Evolutionary conservation across 2,113 vertebrate genomes (phyloP), one percentile per base, ranked within the genome.

Genomic region (Artemisiospiza belli): DNA sequence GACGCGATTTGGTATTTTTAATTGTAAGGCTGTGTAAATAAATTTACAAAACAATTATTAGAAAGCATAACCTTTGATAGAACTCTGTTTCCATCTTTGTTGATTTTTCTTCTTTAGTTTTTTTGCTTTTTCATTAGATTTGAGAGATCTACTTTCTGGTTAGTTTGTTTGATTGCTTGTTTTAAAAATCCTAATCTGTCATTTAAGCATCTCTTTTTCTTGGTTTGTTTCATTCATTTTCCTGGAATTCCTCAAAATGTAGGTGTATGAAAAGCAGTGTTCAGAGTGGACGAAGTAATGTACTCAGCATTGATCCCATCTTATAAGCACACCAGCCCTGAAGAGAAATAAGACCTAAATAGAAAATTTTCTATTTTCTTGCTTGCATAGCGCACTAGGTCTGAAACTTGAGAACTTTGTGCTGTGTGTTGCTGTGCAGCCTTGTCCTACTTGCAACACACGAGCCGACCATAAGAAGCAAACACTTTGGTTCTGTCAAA

Each of bases 281-380:
- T 82, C 27, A 46, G 49, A 78, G 22, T 16, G 19, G 49, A 67
- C 35, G 82, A 75, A 63, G 13, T 64, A 23, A 46, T 9, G 6
- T 39, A 37, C 10, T 44, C 11, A 54, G 8, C 2, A 1, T 3
- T 55, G 51, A 51, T 62, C 51, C 35, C 12, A 33, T 39, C 49
- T 57, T 76, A 21, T 61, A 82, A 85, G 39, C 66, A 24, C 49
- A 82, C 10, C 17, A 77, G 20, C 20, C n/a, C 37, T n/a, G 28
- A 30, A 83, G 41, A 79, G 66, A 89, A 92, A 63, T 61, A 77
- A 93, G 77, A 86, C 39, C 47, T 47, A 39, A 93, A 35, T 2
- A 74, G 28, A 12, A 28, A 33, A 41, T 92, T 87, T 87, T 31
- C 52, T 67, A 39, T 39, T 39, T 39, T 39, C 39, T 39, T 39